Conservation (phyloP, 2,113 vertebrate genomes). For the Cyprinus carpio region DNA sequence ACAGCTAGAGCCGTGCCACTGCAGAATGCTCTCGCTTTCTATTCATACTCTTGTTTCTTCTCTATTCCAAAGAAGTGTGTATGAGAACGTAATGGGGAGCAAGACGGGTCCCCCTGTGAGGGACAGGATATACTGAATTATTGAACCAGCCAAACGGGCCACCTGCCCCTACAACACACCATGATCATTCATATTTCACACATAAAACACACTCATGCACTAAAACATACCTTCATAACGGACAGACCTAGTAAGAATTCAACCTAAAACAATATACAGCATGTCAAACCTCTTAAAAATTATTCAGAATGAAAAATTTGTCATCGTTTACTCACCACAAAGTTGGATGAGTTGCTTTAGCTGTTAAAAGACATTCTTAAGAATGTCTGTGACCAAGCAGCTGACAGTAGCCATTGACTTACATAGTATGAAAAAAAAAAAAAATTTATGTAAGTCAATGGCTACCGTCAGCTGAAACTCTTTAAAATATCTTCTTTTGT, state of each 20-base stretch:
- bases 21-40: not conserved
- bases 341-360: too few species aligned
- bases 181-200: constrained; percentile 38
- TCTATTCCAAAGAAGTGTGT: not conserved
- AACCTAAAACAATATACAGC: not conserved
- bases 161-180: constrained; percentile 32
- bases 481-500: not conserved
- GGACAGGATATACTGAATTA: constrained; percentile 29
- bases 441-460: not conserved
- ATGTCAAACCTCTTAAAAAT: too few species aligned
- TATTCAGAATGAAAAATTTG: too few species aligned
- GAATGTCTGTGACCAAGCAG: too few species aligned
- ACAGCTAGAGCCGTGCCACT: not conserved
- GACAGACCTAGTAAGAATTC: not conserved
- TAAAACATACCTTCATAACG: not conserved
- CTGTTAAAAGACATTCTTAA: too few species aligned
- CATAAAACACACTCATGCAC: constrained; percentile 26
- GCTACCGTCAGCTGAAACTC: not conserved
- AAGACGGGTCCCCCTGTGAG: not conserved
- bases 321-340: too few species aligned
- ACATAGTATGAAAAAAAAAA: too few species aligned
- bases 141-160: constrained; percentile 37
- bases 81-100: not conserved
- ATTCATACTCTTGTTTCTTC: not conserved
- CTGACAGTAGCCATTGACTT: too few species aligned